Conservation (phyloP, 2,113 vertebrate species). For the Sisor rabdophorus region DNA sequence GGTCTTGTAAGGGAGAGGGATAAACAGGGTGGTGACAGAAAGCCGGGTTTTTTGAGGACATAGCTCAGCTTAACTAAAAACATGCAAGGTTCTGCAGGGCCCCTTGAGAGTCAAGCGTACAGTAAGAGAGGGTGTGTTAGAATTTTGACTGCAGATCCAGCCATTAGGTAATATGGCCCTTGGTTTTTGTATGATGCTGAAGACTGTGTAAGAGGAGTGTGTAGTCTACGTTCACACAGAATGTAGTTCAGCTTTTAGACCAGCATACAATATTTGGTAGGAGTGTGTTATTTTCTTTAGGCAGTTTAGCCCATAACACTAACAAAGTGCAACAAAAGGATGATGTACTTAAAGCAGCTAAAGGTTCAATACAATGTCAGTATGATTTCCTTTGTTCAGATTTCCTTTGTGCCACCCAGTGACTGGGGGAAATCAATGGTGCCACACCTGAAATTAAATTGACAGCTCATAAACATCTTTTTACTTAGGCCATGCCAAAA, state of each 20-base stretch:
- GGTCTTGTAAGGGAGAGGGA: constrained; percentile 18
- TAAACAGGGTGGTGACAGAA: constrained; percentile 7
- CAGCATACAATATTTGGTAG: not conserved
- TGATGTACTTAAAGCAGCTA: not conserved
- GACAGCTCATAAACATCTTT: not conserved
- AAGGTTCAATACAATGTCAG: not conserved
- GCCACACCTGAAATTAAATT: not conserved
- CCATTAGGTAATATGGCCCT: not conserved
- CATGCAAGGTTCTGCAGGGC: constrained; percentile 10
- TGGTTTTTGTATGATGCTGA: not conserved
- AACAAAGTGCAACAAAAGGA: not conserved
- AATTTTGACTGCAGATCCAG: constrained; percentile 17
- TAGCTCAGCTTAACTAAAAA: constrained; percentile 27
- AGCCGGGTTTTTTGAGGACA: constrained; percentile 12
- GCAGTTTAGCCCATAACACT: not conserved
- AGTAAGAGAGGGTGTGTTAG: constrained; percentile 1
- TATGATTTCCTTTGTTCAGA: not conserved
- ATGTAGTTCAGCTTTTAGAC: not conserved
- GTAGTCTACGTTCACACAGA: not conserved
- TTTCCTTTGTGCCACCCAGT: not conserved
- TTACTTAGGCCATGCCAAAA: not conserved
- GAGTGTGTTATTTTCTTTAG: not conserved
- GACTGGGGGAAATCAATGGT: no score
- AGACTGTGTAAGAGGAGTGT: not conserved
- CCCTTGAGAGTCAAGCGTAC: constrained; percentile 9